Evolutionary conservation across 2,797 vertebrate genomes (phyloP), one percentile per base, ranked within the genome.

Genomic region (Bradypodion pumilum): DNA sequence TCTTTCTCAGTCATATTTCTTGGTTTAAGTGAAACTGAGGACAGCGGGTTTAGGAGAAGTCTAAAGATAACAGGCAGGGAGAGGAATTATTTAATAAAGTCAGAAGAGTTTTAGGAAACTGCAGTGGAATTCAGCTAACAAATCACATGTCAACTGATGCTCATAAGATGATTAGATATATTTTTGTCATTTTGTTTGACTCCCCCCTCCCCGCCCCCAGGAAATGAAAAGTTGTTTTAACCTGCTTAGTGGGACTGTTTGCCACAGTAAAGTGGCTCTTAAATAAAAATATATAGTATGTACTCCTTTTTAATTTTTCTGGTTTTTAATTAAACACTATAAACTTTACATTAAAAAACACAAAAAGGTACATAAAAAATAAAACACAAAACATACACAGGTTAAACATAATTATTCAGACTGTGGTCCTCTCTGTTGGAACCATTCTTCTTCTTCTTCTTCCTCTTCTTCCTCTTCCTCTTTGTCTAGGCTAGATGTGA

Each of bases 141-240:
- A 21, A 66, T 0, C 60, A 68, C 52, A 79, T 35, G 76, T 86
- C 0, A 0, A 84, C 78, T 62, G 60, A n/a, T 63, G 29, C 69
- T 52, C 32, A 21, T 10, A 40, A 78, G 40, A 32, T 69, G 35
- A 59, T 19, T 35, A 56, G 8, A 1, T 73, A 19, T 73, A 80
- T 86, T 76, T 81, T 86, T 89, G 74, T 35, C 76, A 72, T 40
- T 29, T 78, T 82, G 76, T 65, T 79, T 84, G 70, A 27, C 87
- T 88, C n/a, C n/a, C n/a, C n/a, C n/a, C n/a, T n/a, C 65, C 69
- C 44, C 42, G 32, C 8, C 25, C 62, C 56, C 13, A 78, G 29
- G 59, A 83, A 63, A 84, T 73, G 56, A 76, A 87, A 29, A 52
- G 49, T 1, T 70, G 40, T 0, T 19, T 88, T 35, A 0, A 66